Evolutionary conservation across 2,113 vertebrate species (phyloP), one percentile per base, ranked within the genome.

Genomic region (Notarius lentiginosus): DNA sequence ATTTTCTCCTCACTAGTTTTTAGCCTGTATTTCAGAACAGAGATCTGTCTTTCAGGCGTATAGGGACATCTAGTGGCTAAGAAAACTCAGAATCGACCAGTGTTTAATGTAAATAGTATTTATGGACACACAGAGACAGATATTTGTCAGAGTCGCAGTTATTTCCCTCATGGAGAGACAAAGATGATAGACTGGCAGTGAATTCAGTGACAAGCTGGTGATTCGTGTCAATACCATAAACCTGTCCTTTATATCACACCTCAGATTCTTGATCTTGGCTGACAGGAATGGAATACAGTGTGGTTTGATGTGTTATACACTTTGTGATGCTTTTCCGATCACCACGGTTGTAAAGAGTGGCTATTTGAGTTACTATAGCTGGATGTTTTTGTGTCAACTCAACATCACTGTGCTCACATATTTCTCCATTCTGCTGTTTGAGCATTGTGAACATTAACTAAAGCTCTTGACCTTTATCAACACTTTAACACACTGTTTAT

Each of bases 41-140:
- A 80, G 24, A 14, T 76, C 30, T 76, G 55, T 51, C 87, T 41
- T n/a, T 17, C 15, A 22, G 72, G 47, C 84, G 65, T 63, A 61
- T 84, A 94, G 94, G 85, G 94, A 95, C 94, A 93, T 92, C 95
- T 95, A 93, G 94, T 94, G 95, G 94, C 30, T 79, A 68, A 53
- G 86, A 55, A 49, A 49, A 17, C 18, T 65, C 20, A 17, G 63
- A 70, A 49, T 11, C 24, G 9, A 34, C 11, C 58, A 27, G 49
- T 53, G 49, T 77, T 53, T n/a, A 77, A 30, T 47, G 18, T 65
- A 27, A 34, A 17, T 15, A 4, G n/a, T 68, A 18, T 56, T 83
- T 53, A 27, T 17, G 3, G 24, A 53, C 15, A 66, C 34, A 73
- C 34, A n/a, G 6, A 7, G 24, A 14, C 15, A 79, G 51, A 56